phyloP scores from a whole-genome alignment of 2,113 vertebrate genomes.

The Onychostruthus taczanowskii region DNA sequence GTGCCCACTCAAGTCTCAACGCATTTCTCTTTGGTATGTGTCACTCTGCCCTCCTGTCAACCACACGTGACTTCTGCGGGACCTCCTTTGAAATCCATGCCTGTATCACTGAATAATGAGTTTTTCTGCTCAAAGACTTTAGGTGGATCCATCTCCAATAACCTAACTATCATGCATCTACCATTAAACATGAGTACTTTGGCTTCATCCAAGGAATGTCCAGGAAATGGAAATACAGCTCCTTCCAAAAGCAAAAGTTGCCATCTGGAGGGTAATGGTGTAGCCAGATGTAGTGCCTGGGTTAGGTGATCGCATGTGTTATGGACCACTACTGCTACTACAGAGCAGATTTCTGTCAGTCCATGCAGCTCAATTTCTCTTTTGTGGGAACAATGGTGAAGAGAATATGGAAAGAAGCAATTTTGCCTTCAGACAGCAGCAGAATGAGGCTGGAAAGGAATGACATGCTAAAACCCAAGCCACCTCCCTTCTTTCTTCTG shows the following conservation, averaged over 20 bases:
- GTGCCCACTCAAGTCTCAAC: neutral
- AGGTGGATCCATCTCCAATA: neutral
- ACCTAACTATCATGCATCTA: neutral
- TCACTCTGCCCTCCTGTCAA: neutral
- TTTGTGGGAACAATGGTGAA: accelerated
- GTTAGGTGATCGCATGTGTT: neutral
- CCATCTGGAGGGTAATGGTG: neutral
- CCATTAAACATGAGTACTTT: neutral
- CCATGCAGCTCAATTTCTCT: neutral
- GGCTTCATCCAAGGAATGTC: neutral
- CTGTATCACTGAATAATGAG: neutral
- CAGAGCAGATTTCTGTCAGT: neutral
- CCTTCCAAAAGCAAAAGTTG: neutral
- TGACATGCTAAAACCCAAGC: neutral
- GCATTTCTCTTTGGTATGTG: neutral
- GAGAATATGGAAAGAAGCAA: neutral
- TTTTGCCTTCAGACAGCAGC: neutral
- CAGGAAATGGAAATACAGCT: neutral
- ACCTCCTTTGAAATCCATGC: neutral
- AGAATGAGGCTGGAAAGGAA: neutral
- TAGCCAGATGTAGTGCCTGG: neutral
- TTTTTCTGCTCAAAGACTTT: neutral
- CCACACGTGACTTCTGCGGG: neutral
- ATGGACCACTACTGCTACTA: accelerated
- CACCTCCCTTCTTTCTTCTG: neutral